Evolutionary conservation across 2,888 invertebrate species (phyloP).

Genomic region (Drosophila suboccidentalis): DNA sequence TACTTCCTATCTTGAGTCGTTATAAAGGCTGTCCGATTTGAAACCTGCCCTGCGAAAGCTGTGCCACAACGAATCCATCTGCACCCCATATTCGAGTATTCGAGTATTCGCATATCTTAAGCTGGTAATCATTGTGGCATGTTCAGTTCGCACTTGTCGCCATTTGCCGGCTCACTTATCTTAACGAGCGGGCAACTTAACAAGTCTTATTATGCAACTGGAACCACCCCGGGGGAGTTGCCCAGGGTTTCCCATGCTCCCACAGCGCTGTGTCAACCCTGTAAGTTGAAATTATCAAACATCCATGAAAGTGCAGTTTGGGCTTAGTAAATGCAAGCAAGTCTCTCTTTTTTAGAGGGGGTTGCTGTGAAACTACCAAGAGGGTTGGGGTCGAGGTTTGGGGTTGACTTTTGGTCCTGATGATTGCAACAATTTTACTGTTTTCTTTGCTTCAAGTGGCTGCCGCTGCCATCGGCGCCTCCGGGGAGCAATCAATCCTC

Average conservation of each 20-base stretch:
- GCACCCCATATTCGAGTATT: conserved; percentile 48
- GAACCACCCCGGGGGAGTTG: conserved; percentile 49
- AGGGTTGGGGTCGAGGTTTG: conserved; percentile 6
- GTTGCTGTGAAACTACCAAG: background rate
- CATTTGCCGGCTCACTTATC: conserved; percentile 79
- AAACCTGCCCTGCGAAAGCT: conserved; percentile 22
- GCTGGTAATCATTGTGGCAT: conserved; percentile 73
- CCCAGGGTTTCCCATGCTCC: background rate
- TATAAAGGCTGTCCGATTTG: conserved; percentile 12
- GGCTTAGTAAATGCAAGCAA: conserved; percentile 31
- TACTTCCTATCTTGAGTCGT: conserved; percentile 6
- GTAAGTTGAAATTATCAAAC: conserved; percentile 70
- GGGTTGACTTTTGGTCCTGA: conserved; percentile 48
- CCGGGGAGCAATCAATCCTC: conserved; percentile 84
- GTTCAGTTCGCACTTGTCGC: conserved; percentile 74
- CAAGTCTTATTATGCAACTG: conserved; percentile 78
- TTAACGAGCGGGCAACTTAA: conserved; percentile 80
- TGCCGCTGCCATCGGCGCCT: conserved; percentile 58
- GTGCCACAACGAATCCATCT: conserved; percentile 12
- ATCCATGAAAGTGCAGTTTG: conserved; percentile 78
- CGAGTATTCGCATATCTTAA: conserved; percentile 59
- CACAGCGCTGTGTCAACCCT: conserved; percentile 33
- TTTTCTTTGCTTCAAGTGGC: conserved; percentile 62
- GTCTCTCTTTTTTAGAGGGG: conserved; percentile 11
- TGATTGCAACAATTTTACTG: conserved; percentile 67